phyloP scores from a whole-genome alignment of 2,888 invertebrate species.

The Caenorhabditis wallacei region DNA sequence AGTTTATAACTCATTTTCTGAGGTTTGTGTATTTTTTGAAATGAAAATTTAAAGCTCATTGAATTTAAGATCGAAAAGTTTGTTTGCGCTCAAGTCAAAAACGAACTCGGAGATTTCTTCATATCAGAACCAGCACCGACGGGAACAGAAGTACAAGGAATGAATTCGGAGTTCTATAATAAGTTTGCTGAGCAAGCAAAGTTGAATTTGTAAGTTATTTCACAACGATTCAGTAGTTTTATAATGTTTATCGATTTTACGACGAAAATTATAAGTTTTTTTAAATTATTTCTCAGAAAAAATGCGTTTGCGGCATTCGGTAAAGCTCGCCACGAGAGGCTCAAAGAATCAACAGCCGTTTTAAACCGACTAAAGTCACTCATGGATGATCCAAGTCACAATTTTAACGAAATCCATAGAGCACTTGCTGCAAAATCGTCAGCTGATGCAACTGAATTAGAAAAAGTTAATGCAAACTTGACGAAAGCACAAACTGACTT shows the following conservation, averaged over 20 bases:
- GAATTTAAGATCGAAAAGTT: slow-evolving; percentile 61
- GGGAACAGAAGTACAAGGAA: slow-evolving; percentile 12
- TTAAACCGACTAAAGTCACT: slow-evolving; percentile 32
- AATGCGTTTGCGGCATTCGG: slow-evolving; percentile 12
- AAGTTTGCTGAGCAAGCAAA: slow-evolving; percentile 14
- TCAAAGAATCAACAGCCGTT: slow-evolving; percentile 27
- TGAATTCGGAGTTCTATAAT: slow-evolving; percentile 8
- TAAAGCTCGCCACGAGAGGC: slow-evolving; percentile 42
- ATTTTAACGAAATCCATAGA: slow-evolving; percentile 29
- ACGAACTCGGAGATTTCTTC: slow-evolving; percentile 18
- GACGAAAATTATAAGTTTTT: no score
- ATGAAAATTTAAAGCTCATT: no score
- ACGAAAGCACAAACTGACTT: not conserved
- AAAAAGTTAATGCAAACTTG: slow-evolving; percentile 11
- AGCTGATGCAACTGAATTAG: not conserved
- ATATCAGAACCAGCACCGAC: slow-evolving; percentile 6
- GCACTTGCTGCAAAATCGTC: slow-evolving; percentile 38
- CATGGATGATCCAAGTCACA: slow-evolving; percentile 33
- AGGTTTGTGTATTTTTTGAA: slow-evolving; percentile 90
- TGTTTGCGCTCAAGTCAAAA: slow-evolving; percentile 35
- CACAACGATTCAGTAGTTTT: not conserved
- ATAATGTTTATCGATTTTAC: no score
- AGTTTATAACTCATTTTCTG: slow-evolving; percentile 94
- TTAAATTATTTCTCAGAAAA: slow-evolving; percentile 12
- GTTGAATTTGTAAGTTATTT: slow-evolving; percentile 26